These are phyloP conservation scores for Protonibea diacanthus DNA, from an alignment of 2,797 vertebrate species.

Conservation along the genomic window DNA sequence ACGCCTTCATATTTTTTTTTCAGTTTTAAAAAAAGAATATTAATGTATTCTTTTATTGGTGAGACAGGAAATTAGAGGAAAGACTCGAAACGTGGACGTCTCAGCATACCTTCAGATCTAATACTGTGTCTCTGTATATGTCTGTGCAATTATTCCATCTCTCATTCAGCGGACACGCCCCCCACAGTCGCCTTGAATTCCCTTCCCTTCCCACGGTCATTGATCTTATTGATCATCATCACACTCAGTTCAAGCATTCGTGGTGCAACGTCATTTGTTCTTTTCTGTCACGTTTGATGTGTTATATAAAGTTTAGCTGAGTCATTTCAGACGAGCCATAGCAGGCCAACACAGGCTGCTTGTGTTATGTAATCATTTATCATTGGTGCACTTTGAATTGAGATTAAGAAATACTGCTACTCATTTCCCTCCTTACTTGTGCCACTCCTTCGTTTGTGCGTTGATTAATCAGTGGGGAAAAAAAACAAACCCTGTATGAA, in stretches of 20 bases:
- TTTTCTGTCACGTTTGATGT: neutral
- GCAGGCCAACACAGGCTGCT: constrained; percentile 28
- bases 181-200: neutral
- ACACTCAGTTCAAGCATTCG: neutral
- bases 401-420: constrained; percentile 35
- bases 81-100: too few species aligned
- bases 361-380: constrained; percentile 30
- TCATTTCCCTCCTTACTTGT: constrained; percentile 32
- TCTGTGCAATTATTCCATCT: too few species aligned
- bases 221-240: neutral
- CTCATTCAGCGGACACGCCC: too few species aligned
- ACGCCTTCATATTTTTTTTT: too few species aligned
- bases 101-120: too few species aligned
- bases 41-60: neutral
- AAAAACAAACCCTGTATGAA: neutral
- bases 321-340: constrained; percentile 50
- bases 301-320: constrained; percentile 2
- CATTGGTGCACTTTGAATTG: constrained; percentile 9
- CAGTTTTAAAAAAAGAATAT: neutral
- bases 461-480: constrained; percentile 28
- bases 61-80: neutral
- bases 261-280: neutral
- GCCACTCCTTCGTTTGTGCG: constrained; percentile 33
- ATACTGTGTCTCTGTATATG: too few species aligned
- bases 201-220: neutral